phyloP scores from a whole-genome alignment of 2,888 invertebrate genomes.

The Rhopalosiphum nymphaeae region DNA sequence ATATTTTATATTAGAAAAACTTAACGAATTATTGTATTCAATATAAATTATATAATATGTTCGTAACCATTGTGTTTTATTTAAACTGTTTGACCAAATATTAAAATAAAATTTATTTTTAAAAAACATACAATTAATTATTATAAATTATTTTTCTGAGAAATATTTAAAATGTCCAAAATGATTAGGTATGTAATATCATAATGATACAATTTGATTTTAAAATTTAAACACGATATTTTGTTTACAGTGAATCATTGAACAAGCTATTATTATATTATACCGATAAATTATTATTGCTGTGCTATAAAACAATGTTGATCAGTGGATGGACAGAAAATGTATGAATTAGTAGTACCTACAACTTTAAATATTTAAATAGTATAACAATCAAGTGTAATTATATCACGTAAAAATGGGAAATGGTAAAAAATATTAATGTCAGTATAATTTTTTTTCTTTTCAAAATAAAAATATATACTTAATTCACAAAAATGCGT shows the following conservation, averaged over 20 bases:
- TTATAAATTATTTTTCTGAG: neutral
- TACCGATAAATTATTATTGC: neutral
- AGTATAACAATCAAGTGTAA: neutral
- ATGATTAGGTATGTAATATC: neutral
- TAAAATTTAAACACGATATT: neutral
- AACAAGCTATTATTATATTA: neutral
- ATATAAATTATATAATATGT: neutral
- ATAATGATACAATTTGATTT: neutral
- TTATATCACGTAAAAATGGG: neutral
- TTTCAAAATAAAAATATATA: neutral
- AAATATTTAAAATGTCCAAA: neutral
- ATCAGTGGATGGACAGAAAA: neutral
- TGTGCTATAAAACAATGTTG: neutral
- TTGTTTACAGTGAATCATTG: neutral
- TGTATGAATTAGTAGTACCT: neutral
- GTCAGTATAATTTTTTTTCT: neutral
- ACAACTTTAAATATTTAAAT: neutral
- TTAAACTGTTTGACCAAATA: neutral
- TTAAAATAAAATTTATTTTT: neutral
- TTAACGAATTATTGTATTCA: neutral
- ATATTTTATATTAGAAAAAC: neutral
- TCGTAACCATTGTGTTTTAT: neutral
- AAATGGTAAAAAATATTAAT: neutral
- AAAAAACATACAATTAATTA: neutral
- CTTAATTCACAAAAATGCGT: neutral